Base-by-base conservation (phyloP, 2,113 vertebrate genomes). In the Cyanoderma ruficeps region DNA sequence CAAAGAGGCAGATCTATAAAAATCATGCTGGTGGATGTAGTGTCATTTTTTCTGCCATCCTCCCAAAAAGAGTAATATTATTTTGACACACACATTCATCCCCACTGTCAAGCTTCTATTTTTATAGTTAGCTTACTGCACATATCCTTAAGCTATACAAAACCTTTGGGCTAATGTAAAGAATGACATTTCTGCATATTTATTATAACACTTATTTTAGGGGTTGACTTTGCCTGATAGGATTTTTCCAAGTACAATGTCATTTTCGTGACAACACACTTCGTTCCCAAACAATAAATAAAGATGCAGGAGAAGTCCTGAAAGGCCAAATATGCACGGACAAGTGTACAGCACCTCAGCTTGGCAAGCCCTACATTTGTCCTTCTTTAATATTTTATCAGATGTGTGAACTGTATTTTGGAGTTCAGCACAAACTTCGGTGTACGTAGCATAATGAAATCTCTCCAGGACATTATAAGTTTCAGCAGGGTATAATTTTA, bases 61-160 rank as follows among this genome's bases (percentile, higher is more conserved):
- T 96, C 96, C 97, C 97, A 97, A 97, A 97, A 98, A 98, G 97
- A 98, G 97, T 97, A 98, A 98, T 98, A 98, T 98, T 98, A 98
- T 98, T 98, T 97, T 98, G 98, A 98, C 98, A 98, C 84, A 87
- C 97, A 98, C 97, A 98, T 98, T 98, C 98, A 98, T 98, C 97
- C 97, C 97, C 93, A 97, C 97, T 97, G 98, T 98, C 98, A 98
- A 97, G 93, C 93, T 98, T 97, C 98, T 98, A 98, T 98, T 98
- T 98, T 98, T 98, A 98, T 98, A 97, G 97, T 97, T 96, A 97
- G 97, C 96, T 98, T 97, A 94, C 97, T 96, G 97, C 96, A 98
- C 97, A 97, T 98, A 98, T 98, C 98, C 97, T 97, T 97, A 98
- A 98, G 98, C 98, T 97, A 98, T 97, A 98, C 97, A 97, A 98